Conservation (phyloP, 92 coral and sea anemone genomes). For the Paramuricea clavata region DNA sequence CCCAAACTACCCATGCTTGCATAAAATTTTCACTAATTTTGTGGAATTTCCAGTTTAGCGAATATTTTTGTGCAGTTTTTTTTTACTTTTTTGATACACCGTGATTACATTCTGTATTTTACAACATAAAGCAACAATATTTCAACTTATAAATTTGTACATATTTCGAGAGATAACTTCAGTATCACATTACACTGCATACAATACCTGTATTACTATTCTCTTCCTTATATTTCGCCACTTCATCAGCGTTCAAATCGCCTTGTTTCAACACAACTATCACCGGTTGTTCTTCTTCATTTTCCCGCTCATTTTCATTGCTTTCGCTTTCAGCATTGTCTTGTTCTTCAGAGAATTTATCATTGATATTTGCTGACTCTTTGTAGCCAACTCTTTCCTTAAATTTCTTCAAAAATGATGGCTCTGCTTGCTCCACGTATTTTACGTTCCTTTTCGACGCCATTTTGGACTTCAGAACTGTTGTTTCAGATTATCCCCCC, state of each 20-base stretch:
- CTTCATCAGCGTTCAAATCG: slow-evolving; percentile 84
- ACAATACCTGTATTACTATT: slow-evolving; percentile 22
- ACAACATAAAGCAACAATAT: too few species aligned
- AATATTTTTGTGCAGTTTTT: too few species aligned
- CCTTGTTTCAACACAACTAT: slow-evolving; percentile 78
- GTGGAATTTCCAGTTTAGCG: too few species aligned
- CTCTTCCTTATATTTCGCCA: slow-evolving; percentile 59
- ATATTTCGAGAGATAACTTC: background rate
- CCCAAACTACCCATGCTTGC: too few species aligned
- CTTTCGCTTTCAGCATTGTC: slow-evolving; percentile 64
- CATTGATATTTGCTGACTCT: slow-evolving; percentile 82
- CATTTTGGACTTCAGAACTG: slow-evolving; percentile 27
- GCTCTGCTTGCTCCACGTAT: slow-evolving; percentile 77
- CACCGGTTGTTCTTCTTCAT: slow-evolving; percentile 87
- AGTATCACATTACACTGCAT: background rate
- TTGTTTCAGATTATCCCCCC: too few species aligned
- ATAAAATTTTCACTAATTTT: too few species aligned
- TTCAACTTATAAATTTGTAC: background rate
- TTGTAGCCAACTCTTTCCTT: slow-evolving; percentile 88
- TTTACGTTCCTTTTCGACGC: slow-evolving; percentile 40
- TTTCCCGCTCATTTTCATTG: slow-evolving; percentile 24
- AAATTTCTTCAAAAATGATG: slow-evolving; percentile 87
- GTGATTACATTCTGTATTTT: too few species aligned
- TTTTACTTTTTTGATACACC: too few species aligned
- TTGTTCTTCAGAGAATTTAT: slow-evolving; percentile 56